Evolutionary conservation across 2,113 vertebrate species (phyloP), one percentile per base, ranked within the genome.

Genomic region (Urocitellus parryii): DNA sequence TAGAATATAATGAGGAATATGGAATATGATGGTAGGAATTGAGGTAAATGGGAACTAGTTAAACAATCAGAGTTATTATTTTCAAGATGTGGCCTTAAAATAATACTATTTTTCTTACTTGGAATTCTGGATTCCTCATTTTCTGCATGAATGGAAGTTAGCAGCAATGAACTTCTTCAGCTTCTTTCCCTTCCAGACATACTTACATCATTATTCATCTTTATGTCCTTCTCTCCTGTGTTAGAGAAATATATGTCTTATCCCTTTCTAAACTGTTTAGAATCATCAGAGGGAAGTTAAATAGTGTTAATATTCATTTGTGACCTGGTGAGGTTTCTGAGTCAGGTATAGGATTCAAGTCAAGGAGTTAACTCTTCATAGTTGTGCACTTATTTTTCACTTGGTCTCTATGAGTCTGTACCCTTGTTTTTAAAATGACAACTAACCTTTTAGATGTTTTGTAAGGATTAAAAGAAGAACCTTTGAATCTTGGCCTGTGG

Each of bases 11-110:
- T 92, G 84, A 76, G 58, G 45, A 95, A 87, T 86, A 67, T 94
- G 58, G 8, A 68, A 32, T 92, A 84, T 90, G 58, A 79, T 10
- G 1, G 94, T 51, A 72, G 63, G 80, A 87, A 92, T 53, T 81
- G 45, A 95, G 73, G 83, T 58, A 92, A 80, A 70, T 95, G 42
- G 27, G n/a, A 81, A 14, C 51, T 91, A 92, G 13, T 88, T 95
- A 81, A n/a, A 11, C 37, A 93, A 42, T 48, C 51, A 86, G 81
- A 90, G 32, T 94, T 87, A 83, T 25, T 92, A 27, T 78, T 90
- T 85, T 94, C 84, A 97, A 94, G 91, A 74, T 34, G 22, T 76
- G 24, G 8, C 76, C 80, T 95, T 85, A 95, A 94, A 95, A 94
- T 87, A 90, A 88, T 70, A 70, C 8, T 94, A 2, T 56, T 95